These are phyloP conservation scores for Talpa occidentalis DNA, from an alignment of 2,113 vertebrate species.

Conservation along the genomic window DNA sequence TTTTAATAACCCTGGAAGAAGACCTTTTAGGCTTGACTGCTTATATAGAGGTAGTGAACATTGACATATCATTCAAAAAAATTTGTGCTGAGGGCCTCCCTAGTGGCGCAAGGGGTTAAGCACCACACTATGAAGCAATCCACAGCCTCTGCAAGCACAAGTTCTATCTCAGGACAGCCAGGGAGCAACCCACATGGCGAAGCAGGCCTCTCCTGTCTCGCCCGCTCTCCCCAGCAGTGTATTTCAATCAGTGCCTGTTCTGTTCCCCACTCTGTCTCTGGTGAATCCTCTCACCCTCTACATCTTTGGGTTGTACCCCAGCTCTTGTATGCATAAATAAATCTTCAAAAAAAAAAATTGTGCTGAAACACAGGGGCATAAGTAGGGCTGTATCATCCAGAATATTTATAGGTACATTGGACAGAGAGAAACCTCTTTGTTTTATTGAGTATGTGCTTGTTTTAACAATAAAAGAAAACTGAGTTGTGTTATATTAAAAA, in stretches of 20 bases:
- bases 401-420: not conserved
- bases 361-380: not conserved
- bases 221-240: too few relatives aligned
- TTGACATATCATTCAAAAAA: not conserved
- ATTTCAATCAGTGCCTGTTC: too few relatives aligned
- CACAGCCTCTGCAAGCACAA: too few relatives aligned
- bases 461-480: not conserved
- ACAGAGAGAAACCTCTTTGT: not conserved
- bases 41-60: not conserved
- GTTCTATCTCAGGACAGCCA: too few relatives aligned
- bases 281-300: too few relatives aligned
- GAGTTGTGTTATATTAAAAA: not conserved
- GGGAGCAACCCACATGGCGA: too few relatives aligned
- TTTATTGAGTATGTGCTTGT: not conserved
- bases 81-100: not conserved
- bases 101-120: too few relatives aligned
- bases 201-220: too few relatives aligned
- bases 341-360: not conserved
- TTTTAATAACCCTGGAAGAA: not conserved
- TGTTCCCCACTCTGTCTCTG: too few relatives aligned
- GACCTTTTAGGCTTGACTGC: not conserved
- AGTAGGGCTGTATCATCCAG: not conserved
- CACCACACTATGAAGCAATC: too few relatives aligned
- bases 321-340: too few relatives aligned
- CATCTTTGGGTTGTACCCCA: too few relatives aligned